Evolutionary conservation across 2,113 vertebrate species (phyloP).

Genomic region (Ahaetulla prasina): DNA sequence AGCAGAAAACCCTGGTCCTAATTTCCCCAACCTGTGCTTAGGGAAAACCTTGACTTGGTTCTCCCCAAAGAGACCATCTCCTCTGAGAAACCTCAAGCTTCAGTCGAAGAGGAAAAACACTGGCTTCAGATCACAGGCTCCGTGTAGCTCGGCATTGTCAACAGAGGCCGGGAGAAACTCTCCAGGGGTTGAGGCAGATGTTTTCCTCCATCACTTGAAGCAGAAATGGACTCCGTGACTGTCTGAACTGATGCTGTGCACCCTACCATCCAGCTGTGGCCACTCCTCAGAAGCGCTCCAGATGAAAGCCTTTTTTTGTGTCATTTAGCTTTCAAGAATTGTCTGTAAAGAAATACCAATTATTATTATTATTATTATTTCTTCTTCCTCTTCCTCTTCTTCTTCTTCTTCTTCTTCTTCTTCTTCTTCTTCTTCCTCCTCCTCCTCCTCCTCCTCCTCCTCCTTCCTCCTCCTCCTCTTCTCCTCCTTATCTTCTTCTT

Average conservation of each 20-base stretch:
- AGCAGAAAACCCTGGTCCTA: background rate
- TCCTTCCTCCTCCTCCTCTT: too few relatives aligned
- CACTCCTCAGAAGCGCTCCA: background rate
- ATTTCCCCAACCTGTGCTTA: background rate
- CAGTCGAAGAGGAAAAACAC: background rate
- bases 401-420: background rate
- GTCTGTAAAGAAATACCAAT: background rate
- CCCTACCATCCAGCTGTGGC: background rate
- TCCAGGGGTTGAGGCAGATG: background rate
- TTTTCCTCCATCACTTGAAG: background rate
- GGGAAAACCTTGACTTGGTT: background rate
- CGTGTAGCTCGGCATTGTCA: background rate
- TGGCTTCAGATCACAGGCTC: background rate
- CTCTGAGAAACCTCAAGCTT: background rate
- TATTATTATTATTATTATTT: too few relatives aligned
- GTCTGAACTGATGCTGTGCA: background rate
- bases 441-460: too few relatives aligned
- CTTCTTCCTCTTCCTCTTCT: background rate
- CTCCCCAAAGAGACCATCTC: background rate
- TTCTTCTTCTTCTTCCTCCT: background rate
- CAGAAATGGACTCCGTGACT: background rate
- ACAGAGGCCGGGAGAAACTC: background rate
- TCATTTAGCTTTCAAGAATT: background rate
- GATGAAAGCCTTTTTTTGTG: background rate
- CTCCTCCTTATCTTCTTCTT: background rate